Evolutionary conservation across 2,797 vertebrate species (phyloP), one percentile per base, ranked within the genome.

Genomic region (Circus cinereus): DNA sequence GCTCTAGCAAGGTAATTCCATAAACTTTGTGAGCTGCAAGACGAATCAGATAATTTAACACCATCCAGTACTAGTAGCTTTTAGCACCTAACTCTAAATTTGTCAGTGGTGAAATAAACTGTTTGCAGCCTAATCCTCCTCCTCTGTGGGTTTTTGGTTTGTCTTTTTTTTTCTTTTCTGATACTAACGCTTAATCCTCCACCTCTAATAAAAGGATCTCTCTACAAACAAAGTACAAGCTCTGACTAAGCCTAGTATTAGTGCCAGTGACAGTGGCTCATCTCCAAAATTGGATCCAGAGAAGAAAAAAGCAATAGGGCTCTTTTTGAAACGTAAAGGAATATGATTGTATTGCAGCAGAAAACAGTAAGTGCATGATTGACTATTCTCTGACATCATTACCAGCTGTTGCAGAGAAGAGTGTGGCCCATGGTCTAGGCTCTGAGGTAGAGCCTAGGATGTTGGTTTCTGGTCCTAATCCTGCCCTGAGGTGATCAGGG

Each of bases 221-320:
- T 82, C 68, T 91, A 36, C 73, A 95, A 94, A 88, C 59, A 86
- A 96, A 91, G 45, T 14, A 88, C 38, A 77, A 77, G 19, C 13
- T 74, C 72, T 90, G 63, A 72, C 43, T 94, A 92, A 95, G 67
- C 63, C 21, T 76, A 36, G 20, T 69, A 80, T 88, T 75, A 51
- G 45, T 60, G 45, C 14, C 59, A 85, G 63, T 87, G 56, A 63
- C 50, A 72, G n/a, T 59, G 24, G 27, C 20, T 91, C 20, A 40
- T 38, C 42, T 92, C 60, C 38, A 88, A 88, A 96, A 79, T 0
- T 36, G 10, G 56, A 91, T 92, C 50, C 20, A 50, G 76, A 89
- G 53, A 51, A 75, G 59, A 63, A 65, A 80, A 77, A 30, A 79
- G 19, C 19, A 65, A 62, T 24, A 67, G 6, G 10, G 12, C 11